Evolutionary conservation across 2,888 invertebrate genomes (phyloP).

Genomic region (Leucophenga maculata): DNA sequence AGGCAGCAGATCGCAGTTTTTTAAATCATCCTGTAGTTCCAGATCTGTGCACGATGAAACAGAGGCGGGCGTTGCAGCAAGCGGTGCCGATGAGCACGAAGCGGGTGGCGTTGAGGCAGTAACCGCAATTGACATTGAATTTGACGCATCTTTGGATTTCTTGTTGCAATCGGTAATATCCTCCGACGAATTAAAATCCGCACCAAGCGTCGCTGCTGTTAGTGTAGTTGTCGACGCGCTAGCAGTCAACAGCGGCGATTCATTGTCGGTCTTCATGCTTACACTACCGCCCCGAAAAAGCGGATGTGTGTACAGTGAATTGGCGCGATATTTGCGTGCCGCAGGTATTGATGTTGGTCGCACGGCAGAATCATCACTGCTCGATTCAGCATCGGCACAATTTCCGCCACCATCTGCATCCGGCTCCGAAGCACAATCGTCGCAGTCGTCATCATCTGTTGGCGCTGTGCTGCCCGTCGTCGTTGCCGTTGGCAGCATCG

Average conservation of each 20-base stretch:
- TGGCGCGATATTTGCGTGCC: slow-evolving; percentile 73
- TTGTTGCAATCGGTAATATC: slow-evolving; percentile 51
- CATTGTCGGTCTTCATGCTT: slow-evolving; percentile 47
- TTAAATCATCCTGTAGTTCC: slow-evolving; percentile 61
- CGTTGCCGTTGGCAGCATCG: slow-evolving; percentile 34
- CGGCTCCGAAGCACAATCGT: slow-evolving; percentile 62
- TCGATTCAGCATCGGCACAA: slow-evolving; percentile 70
- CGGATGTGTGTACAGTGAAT: slow-evolving; percentile 77
- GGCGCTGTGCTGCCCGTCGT: slow-evolving; percentile 29
- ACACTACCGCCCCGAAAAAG: slow-evolving; percentile 69
- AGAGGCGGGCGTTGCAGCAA: slow-evolving; percentile 49
- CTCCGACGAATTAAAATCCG: slow-evolving; percentile 57
- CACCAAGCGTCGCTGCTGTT: slow-evolving; percentile 34
- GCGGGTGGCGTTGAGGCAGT: slow-evolving; percentile 41
- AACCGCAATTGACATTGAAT: slow-evolving; percentile 29
- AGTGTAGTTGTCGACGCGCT: slow-evolving; percentile 46
- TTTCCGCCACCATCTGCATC: slow-evolving; percentile 70
- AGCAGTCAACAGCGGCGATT: slow-evolving; percentile 42
- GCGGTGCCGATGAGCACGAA: slow-evolving; percentile 41
- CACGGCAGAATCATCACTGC: slow-evolving; percentile 68
- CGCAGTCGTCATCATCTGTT: slow-evolving; percentile 61
- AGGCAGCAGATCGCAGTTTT: slow-evolving; percentile 58
- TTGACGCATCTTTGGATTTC: slow-evolving; percentile 45
- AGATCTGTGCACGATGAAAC: slow-evolving; percentile 54
- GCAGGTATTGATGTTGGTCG: slow-evolving; percentile 56